Conservation (phyloP, 2,113 vertebrate species). For the Pelecanus crispus region DNA sequence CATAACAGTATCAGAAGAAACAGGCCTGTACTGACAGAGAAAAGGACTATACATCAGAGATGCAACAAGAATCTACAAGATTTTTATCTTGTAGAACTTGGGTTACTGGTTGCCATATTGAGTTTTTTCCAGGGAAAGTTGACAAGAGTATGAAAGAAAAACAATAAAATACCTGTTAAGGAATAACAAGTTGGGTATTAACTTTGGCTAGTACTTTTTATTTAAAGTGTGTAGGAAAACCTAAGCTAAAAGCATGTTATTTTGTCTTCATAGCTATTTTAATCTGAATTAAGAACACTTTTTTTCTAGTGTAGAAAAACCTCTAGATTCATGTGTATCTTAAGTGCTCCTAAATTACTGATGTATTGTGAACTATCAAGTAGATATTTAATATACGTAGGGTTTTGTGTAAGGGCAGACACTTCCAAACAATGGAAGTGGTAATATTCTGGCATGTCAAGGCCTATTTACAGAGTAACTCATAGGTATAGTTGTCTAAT, state of each 20-base stretch:
- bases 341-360: neutral
- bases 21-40: neutral
- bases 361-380: neutral
- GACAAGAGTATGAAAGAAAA: neutral
- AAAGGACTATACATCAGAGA: neutral
- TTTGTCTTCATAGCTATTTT: neutral
- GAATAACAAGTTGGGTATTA: neutral
- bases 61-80: no score
- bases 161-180: neutral
- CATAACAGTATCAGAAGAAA: neutral
- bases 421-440: neutral
- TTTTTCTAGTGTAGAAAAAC: neutral
- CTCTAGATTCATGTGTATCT: neutral
- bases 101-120: neutral
- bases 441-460: neutral
- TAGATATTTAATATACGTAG: neutral
- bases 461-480: neutral
- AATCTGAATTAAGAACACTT: neutral
- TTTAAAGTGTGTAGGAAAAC: neutral
- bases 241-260: neutral
- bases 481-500: neutral
- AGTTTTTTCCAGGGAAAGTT: neutral
- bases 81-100: neutral
- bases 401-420: neutral
- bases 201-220: neutral